Evolutionary conservation across 2,797 vertebrate species (phyloP), one percentile per base, ranked within the genome.

Genomic region (Onychomys arenicola): DNA sequence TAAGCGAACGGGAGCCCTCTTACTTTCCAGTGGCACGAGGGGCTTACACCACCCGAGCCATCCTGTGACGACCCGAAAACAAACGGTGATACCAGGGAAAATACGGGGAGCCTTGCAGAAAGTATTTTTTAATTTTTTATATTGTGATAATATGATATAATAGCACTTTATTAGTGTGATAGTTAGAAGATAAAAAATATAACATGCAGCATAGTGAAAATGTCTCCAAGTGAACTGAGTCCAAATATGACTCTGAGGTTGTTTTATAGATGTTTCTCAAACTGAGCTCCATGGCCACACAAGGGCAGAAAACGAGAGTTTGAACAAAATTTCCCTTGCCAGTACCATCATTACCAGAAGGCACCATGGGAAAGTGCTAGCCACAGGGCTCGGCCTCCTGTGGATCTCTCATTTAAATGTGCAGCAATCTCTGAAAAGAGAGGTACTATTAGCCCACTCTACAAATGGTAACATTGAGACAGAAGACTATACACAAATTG

Each of bases 201-300:
- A 76, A 78, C 32, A 46, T 71, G 6, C 37, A 69, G 63, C 49
- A 81, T 29, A 81, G 59, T 3, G 9, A 1, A 92, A 43, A 94
- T 75, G 95, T 90, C 67, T 95, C 59, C 34, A 73, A 82, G 75
- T 82, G 86, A 90, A 75, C 34, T 40, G 10, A 73, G 52, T 75
- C 90, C 67, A 96, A 67, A 8, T 43, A n/a, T 34, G 73, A 89
- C 34, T 32, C 69, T 46, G 69, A 90, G 85, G 32, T 63, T 81
- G 92, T 71, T 6, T 57, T 88, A 57, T 13, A 73, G 32, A 65
- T 71, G 21, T 34, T 95, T 23, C 46, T 96, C 27, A 27, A 52
- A 91, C 91, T 88, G 27, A 83, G 27, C 81, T 75, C 43, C 3
- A 27, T 16, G 83, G 78, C 32, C 61, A 95, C 78, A 4, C 3